Evolutionary conservation across 2,113 vertebrate species (phyloP), one percentile per base, ranked within the genome.

Genomic region (Grus americana): DNA sequence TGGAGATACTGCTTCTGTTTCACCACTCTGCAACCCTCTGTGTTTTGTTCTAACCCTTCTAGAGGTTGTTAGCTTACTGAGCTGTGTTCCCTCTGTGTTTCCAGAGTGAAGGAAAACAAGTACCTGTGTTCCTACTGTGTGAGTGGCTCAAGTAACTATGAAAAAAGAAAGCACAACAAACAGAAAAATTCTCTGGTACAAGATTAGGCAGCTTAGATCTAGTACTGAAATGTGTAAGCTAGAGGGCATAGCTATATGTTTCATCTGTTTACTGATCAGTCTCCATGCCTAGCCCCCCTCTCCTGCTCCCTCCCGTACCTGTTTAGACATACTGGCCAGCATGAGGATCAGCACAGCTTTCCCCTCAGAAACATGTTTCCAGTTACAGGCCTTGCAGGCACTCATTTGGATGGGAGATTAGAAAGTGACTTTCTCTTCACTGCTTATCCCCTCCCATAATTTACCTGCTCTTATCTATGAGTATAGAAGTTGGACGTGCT

Each of bases 1-100:
- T 49, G 61, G 68, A 92, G 73, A 59, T 86, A 65, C 0, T 91
- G 42, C 46, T 88, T 95, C 79, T 68, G 19, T 92, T 86, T 91
- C 62, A 88, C 67, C 19, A 24, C 42, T 88, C 59, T 86, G 90
- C 96, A 96, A 66, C 29, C 68, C 88, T 93, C 83, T 85, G 82
- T 93, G 95, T 90, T 95, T 92, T 91, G 65, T 93, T 93, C 88
- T 93, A 93, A 96, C 54, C 38, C 90, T 96, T 97, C 97, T 94
- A 94, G 91, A 95, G 44, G 58, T 52, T 93, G 91, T 95, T 96
- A 94, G 86, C 68, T 92, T 93, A 87, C 75, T 74, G 91, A 96
- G 79, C 70, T 95, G 73, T 92, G 89, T 55, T 96, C 50, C 26
- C 49, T 91, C 78, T 6, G 1, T 89, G 88, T 63, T 97, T 95